A percentile compares a stretch with the other conserved stretches of the same genome.
Conservation (phyloP, 1,140 invertebrate species). For the Aphelinus certus region DNA sequence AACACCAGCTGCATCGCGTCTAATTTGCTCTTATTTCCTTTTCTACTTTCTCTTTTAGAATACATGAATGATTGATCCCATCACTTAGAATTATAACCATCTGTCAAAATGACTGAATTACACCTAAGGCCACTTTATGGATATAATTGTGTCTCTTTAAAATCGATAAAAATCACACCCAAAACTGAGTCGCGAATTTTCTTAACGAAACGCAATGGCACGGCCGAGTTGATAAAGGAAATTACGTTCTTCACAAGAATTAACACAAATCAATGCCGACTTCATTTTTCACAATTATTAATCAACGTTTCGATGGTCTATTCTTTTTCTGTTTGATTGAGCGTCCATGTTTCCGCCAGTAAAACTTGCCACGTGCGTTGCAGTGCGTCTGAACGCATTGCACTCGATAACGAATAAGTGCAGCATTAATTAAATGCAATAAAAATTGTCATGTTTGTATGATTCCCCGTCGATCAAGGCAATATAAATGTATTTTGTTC, state of each 20-base stretch:
- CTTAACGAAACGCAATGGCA: conserved; percentile 39
- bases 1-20: background rate
- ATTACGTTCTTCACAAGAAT: conserved; percentile 28
- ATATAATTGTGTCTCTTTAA: conserved; percentile 31
- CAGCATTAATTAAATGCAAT: too few species aligned
- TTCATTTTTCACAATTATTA: background rate
- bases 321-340: conserved; percentile 3
- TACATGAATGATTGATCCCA: conserved; percentile 9
- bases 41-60: conserved; percentile 13
- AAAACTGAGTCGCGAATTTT: conserved; percentile 20
- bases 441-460: too few species aligned
- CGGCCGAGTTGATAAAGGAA: conserved; percentile 35
- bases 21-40: background rate
- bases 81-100: too few species aligned
- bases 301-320: conserved; percentile 9
- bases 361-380: too few species aligned
- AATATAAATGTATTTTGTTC: too few species aligned
- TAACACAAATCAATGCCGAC: conserved; percentile 40
- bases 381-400: too few species aligned
- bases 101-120: conserved; percentile 33
- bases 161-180: conserved; percentile 22
- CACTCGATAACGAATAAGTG: too few species aligned
- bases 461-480: too few species aligned
- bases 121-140: conserved; percentile 40
- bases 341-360: background rate